These are phyloP conservation scores for Bombus picipes DNA, from an alignment of 1,140 invertebrate genomes.

Conservation along the genomic window DNA sequence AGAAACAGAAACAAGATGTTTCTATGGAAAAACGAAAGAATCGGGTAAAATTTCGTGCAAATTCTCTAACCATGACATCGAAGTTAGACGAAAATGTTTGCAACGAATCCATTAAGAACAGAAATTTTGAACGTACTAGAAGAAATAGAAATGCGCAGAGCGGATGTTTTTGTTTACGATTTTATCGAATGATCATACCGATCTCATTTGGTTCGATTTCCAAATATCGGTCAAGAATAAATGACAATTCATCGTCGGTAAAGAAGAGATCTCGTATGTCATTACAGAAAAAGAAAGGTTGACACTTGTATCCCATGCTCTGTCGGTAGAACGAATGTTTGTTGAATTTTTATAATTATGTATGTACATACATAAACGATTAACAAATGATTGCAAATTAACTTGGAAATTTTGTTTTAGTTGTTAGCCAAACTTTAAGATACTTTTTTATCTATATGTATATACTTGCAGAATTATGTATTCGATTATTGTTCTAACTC, in stretches of 20 bases:
- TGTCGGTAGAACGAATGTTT: background rate
- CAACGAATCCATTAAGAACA: background rate
- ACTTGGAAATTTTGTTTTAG: background rate
- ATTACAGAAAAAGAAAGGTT: conserved; percentile 16
- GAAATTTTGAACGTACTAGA: background rate
- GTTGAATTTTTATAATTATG: background rate
- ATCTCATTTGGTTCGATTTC: background rate
- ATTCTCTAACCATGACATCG: background rate
- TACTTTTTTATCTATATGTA: background rate
- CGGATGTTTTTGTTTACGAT: conserved; percentile 63
- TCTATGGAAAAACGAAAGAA: background rate
- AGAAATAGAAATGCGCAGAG: background rate
- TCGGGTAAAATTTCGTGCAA: conserved; percentile 11
- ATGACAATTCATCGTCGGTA: background rate
- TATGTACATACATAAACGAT: conserved; percentile 1
- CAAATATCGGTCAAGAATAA: conserved; percentile 27
- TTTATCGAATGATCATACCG: conserved; percentile 57
- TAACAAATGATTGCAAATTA: conserved; percentile 7
- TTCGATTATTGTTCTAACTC: background rate
- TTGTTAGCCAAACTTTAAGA: background rate
- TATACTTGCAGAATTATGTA: conserved; percentile 4
- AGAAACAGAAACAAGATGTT: background rate
- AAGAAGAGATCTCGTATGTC: conserved; percentile 41
- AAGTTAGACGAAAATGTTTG: background rate
- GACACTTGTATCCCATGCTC: background rate